Evolutionary conservation across 2,797 vertebrate species (phyloP), one percentile per base, ranked within the genome.

Genomic region (Pseudochaenichthys georgianus): DNA sequence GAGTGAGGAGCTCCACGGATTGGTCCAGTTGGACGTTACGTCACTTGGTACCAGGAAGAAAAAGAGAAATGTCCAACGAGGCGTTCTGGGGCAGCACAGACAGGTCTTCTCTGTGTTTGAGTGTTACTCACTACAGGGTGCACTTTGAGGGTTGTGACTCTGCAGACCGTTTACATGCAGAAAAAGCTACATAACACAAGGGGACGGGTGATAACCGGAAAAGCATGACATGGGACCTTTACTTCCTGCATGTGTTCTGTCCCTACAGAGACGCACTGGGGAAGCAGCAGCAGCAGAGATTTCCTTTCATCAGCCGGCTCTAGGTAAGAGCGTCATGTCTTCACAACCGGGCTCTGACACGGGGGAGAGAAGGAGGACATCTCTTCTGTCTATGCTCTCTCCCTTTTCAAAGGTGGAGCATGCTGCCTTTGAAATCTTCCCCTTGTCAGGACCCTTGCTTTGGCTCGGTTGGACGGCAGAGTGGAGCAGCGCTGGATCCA

Each of bases 391-490:
- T 64, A 0, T 59, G 13, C 45, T 34, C 65, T 47, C 52, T n/a
- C n/a, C n/a, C n/a, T n/a, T n/a, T 41, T 17, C 10, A 70, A 19
- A 48, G 58, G 62, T 52, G 53, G 62, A 21, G 45, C 31, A 41
- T 61, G 64, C 42, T 61, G 57, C 58, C n/a, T 70, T 54, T 58
- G 59, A 67, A 57, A 67, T 28, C 48, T 47, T 64, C 31, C 46
- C 15, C 10, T 28, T 6, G 41, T n/a, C 46, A 53, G 70, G 71
- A 72, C 71, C 53, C 52, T 21, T 47, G 38, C 60, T 59, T 72
- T 38, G 38, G 28, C 78, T 52, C 7, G 15, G 53, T 48, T 81
- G 68, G 57, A 73, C 53, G 64, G 53, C 47, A 73, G 77, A 59
- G 73, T 61, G 38, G 51, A 64, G 72, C 58, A 42, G 64, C 48